These are phyloP conservation scores for Parelbella ahira DNA, from an alignment of 2,888 invertebrate species.

Conservation along the genomic window DNA sequence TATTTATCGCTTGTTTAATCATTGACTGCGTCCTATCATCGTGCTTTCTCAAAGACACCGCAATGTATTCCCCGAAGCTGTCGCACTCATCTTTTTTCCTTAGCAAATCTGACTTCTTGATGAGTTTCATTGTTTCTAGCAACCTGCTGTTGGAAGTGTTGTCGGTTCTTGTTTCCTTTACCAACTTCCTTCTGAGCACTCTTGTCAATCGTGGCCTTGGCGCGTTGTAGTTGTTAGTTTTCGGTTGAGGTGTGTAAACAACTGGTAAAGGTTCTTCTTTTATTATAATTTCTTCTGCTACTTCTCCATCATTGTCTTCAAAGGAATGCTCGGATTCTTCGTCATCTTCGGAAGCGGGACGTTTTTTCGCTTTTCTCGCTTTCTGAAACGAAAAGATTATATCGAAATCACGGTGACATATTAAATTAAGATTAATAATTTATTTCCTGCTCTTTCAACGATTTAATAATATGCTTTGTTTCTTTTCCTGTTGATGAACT, in stretches of 20 bases:
- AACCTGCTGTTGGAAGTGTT: slow-evolving; percentile 32
- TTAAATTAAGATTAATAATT: too few relatives aligned
- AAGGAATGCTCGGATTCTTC: slow-evolving; percentile 18
- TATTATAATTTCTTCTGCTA: slow-evolving; percentile 38
- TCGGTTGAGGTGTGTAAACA: slow-evolving; percentile 24
- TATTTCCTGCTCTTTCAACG: too few relatives aligned
- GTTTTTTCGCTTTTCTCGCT: slow-evolving; percentile 4
- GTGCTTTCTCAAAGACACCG: slow-evolving; percentile 64
- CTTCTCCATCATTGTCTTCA: slow-evolving; percentile 33
- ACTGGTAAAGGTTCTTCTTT: slow-evolving; percentile 44
- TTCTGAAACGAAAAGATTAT: slow-evolving; percentile 5
- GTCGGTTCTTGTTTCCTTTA: slow-evolving; percentile 12
- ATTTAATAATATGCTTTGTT: too few relatives aligned
- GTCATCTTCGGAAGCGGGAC: slow-evolving; percentile 2
- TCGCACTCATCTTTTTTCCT: slow-evolving; percentile 69
- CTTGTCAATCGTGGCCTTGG: slow-evolving; percentile 29
- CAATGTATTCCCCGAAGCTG: slow-evolving; percentile 69
- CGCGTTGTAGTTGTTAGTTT: slow-evolving; percentile 23
- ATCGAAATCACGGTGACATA: too few relatives aligned
- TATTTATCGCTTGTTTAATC: slow-evolving; percentile 73
- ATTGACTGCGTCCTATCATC: slow-evolving; percentile 65
- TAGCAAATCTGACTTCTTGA: slow-evolving; percentile 11
- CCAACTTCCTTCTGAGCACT: slow-evolving; percentile 14
- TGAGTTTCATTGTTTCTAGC: slow-evolving; percentile 42
- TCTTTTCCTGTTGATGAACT: too few relatives aligned